Percentiles rank a stretch among this genome's conserved stretches.
Conservation (phyloP, 2,113 vertebrate genomes). For the Cryptotis parvus region DNA sequence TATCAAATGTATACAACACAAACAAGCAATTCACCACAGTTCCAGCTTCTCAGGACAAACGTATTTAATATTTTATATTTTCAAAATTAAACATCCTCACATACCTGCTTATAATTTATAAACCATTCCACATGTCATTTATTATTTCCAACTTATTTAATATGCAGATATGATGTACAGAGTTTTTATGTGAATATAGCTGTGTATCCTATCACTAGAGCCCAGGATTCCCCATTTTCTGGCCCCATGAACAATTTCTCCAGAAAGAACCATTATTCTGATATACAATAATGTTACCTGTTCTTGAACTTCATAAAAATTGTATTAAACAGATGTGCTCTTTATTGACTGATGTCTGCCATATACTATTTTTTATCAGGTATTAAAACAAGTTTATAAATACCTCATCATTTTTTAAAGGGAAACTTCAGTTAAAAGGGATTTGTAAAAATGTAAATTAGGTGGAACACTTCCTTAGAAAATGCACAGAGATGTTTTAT, state of each 20-base stretch:
- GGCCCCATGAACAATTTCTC: neutral
- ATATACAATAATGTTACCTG: neutral
- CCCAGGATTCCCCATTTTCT: neutral
- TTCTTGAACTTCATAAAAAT: slow-evolving; percentile 34
- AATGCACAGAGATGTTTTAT: neutral
- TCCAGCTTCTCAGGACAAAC: neutral
- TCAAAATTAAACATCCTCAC: neutral
- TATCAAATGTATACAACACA: neutral
- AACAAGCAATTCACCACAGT: neutral
- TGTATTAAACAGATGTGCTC: neutral
- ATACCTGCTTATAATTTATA: neutral
- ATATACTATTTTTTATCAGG: neutral
- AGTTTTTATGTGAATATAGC: neutral
- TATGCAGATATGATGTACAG: neutral
- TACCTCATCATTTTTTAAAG: slow-evolving; percentile 7
- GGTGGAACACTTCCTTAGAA: neutral
- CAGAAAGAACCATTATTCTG: neutral
- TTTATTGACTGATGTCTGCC: slow-evolving; percentile 12
- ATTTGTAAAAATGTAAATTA: neutral
- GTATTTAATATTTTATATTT: neutral
- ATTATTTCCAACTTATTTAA: slow-evolving; percentile 36
- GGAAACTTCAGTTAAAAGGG: slow-evolving; percentile 27
- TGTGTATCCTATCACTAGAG: neutral
- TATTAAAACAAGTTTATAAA: slow-evolving; percentile 21
- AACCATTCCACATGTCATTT: neutral